Conservation (phyloP, 2,888 invertebrate species). For the Trachelus tabidus region DNA sequence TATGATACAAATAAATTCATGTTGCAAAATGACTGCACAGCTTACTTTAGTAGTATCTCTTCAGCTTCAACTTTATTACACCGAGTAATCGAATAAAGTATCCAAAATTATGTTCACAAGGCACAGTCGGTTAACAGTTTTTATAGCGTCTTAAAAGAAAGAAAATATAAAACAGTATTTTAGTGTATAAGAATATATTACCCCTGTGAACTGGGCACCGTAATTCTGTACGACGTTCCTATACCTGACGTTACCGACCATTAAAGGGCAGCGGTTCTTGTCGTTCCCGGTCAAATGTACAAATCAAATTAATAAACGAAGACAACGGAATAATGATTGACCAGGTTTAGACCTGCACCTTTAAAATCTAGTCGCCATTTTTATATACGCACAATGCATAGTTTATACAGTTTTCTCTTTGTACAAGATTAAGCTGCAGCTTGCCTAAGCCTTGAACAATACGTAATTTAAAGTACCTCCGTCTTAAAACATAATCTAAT, state of each 20-base stretch:
- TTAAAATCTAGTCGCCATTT: background rate
- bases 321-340: background rate
- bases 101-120: background rate
- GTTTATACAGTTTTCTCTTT: background rate
- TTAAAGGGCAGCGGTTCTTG: slow-evolving; percentile 33
- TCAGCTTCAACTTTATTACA: background rate
- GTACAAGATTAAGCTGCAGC: background rate
- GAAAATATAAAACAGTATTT: background rate
- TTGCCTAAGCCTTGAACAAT: background rate
- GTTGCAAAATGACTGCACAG: background rate
- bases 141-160: background rate
- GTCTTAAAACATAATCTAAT: background rate
- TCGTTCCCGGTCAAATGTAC: slow-evolving; percentile 32
- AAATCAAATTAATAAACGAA: slow-evolving; percentile 29
- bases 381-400: background rate
- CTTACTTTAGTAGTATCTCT: background rate
- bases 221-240: slow-evolving; percentile 3
- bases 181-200: background rate
- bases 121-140: background rate
- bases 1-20: slow-evolving; percentile 23
- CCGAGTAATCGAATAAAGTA: background rate
- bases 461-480: background rate
- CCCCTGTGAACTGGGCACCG: background rate
- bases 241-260: slow-evolving; percentile 33
- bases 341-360: background rate